Conservation (phyloP, 1,140 invertebrate species). For the Copidosoma floridanum region DNA sequence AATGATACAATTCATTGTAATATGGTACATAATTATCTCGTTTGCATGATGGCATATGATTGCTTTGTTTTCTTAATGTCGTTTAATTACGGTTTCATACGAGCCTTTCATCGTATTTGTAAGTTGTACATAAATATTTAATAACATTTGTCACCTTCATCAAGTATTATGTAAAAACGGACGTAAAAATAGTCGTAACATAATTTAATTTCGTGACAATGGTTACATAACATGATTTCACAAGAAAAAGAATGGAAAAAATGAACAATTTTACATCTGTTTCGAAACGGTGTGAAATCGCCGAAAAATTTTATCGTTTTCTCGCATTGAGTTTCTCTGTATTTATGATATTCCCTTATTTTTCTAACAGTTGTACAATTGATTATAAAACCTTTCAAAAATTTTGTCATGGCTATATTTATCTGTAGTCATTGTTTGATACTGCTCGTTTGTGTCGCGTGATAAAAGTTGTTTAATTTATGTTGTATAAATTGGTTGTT, state of each 20-base stretch:
- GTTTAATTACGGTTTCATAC: conserved; percentile 41
- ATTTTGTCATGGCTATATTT: conserved; percentile 24
- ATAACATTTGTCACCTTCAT: conserved; percentile 27
- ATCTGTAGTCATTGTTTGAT: conserved; percentile 26
- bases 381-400: conserved; percentile 25
- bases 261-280: too few relatives aligned
- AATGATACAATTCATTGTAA: too few relatives aligned
- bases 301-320: too few relatives aligned
- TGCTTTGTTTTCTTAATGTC: conserved; percentile 41
- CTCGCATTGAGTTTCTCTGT: conserved; percentile 10
- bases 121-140: conserved; percentile 27
- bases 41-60: conserved; percentile 47
- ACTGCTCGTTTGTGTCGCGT: conserved; percentile 34
- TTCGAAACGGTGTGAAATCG: too few relatives aligned
- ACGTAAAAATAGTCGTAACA: too few relatives aligned
- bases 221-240: too few relatives aligned
- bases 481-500: conserved; percentile 17
- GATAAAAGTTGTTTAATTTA: conserved; percentile 34
- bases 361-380: conserved; percentile 23
- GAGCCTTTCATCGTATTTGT: conserved; percentile 11
- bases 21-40: conserved; percentile 44
- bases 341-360: conserved; percentile 17
- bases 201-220: too few relatives aligned
- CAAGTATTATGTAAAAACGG: too few relatives aligned
- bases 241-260: too few relatives aligned